Evolutionary conservation across 2,797 vertebrate genomes (phyloP).

Genomic region (Myripristis murdjan): DNA sequence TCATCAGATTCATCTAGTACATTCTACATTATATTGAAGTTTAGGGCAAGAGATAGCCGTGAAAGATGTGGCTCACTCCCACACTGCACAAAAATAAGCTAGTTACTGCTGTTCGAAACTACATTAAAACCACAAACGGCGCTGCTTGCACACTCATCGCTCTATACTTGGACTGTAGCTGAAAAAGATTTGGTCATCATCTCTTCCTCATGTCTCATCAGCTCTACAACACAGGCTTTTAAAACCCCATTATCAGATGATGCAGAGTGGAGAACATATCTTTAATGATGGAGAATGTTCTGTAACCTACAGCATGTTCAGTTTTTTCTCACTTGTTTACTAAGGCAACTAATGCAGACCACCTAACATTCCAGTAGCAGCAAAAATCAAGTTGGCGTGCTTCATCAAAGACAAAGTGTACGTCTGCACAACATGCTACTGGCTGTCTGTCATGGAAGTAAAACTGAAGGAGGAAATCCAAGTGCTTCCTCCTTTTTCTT

Average conservation of each 20-base stretch:
- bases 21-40: neutral
- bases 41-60: neutral
- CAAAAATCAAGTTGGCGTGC: constrained; percentile 18
- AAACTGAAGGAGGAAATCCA: constrained; percentile 67
- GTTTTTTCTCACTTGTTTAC: constrained; percentile 39
- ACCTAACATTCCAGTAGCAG: constrained; percentile 22
- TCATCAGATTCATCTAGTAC: neutral
- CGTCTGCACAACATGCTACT: constrained; percentile 39
- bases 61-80: neutral
- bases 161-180: constrained; percentile 3
- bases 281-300: constrained; percentile 1
- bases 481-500: constrained; percentile 74
- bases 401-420: constrained; percentile 17
- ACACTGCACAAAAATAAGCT: neutral
- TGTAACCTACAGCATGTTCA: neutral
- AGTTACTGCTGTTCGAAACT: neutral
- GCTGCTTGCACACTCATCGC: neutral
- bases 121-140: neutral
- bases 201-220: constrained; percentile 2
- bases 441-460: constrained; percentile 68
- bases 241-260: neutral
- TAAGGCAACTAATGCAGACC: constrained; percentile 29
- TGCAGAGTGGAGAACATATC: constrained; percentile 5
- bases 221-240: constrained; percentile 5
- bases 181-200: constrained; percentile 7